Base-by-base conservation (phyloP, 2,888 invertebrate species). In the Stenotaenia linearis region DNA sequence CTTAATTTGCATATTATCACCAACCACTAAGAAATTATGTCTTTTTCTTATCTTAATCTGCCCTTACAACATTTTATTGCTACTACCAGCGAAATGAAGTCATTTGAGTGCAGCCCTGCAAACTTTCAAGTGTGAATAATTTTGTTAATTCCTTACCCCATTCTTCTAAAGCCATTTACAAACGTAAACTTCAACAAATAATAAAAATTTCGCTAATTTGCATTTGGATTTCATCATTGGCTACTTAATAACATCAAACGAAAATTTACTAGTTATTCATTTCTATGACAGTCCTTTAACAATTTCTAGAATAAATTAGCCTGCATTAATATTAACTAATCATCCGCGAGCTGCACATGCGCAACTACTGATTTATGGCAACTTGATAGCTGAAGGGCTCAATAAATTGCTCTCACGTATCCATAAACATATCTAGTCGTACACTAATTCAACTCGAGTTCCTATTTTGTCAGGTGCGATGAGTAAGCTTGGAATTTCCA, bases 21-120 rank as follows among this genome's bases (percentile, higher is more conserved):
- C 69, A 69, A 69, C 69, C 69, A 69, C 69, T 25, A 69, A 69
- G 69, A 69, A 69, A 69, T 69, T 69, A 69, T 69, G 69, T 69
- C 25, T n/a, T 69, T 69, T 69, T 69, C 69, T 69, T 69, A 69
- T 69, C 69, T 69, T 69, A 69, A 69, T 69, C 69, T 69, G 69
- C 69, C 69, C 69, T 69, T 69, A 69, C 69, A 69, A 69, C 69
- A 69, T 69, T 69, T 69, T 69, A 69, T 69, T 69, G 69, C 69
- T 69, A 28, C 69, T 25, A 69, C 69, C n/a, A 28, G 69, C 69
- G 28, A 69, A 69, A 69, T 69, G 69, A 69, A 69, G 69, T 69
- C 69, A 69, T 69, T 69, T 69, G 69, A 69, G 69, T 69, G 69
- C 69, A 6, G 69, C 69, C 9, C 50, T 50, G 50, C 28, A 69